Evolutionary conservation across 2,113 vertebrate species (phyloP).

Genomic region (Podocnemis expansa): DNA sequence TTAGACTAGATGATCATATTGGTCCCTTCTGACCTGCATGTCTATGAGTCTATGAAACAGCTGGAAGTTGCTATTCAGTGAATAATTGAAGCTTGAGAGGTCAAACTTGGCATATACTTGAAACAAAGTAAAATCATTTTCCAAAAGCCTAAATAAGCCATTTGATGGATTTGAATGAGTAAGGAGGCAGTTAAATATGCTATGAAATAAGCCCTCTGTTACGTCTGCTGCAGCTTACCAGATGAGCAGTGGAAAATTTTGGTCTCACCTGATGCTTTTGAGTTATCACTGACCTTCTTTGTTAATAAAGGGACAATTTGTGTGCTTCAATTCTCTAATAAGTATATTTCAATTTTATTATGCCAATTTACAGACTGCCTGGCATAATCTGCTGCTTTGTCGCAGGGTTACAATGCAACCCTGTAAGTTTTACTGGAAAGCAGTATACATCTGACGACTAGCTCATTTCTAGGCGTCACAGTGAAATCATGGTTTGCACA

Average conservation of each 20-base stretch:
- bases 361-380: background rate
- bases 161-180: background rate
- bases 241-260: background rate
- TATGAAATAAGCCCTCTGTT: background rate
- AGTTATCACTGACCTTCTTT: background rate
- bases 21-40: too few relatives aligned
- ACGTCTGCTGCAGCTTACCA: background rate
- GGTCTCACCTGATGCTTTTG: background rate
- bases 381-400: background rate
- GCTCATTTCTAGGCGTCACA: background rate
- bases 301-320: background rate
- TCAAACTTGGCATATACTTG: background rate
- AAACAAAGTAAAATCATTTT: background rate
- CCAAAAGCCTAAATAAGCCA: background rate
- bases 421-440: background rate
- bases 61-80: background rate
- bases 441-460: background rate
- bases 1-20: too few relatives aligned
- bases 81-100: background rate
- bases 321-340: background rate
- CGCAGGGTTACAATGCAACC: background rate
- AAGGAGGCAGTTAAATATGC: background rate
- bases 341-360: background rate
- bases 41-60: background rate
- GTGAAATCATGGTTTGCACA: background rate